Conservation (phyloP, 2,797 vertebrate genomes). For the Betta splendens region DNA sequence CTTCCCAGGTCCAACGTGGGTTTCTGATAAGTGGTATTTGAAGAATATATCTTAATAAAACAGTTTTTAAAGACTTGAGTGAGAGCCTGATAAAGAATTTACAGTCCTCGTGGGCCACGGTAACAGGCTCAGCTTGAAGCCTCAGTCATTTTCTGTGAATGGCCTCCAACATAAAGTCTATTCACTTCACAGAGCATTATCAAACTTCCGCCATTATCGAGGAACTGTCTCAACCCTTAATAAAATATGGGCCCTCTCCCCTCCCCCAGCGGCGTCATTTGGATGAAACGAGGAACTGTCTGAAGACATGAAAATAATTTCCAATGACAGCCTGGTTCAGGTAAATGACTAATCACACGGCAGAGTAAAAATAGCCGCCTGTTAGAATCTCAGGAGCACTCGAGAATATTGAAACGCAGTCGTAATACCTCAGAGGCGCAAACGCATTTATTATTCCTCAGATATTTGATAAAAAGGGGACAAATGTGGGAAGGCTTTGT, state of each 20-base stretch:
- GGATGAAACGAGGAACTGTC: constrained; percentile 71
- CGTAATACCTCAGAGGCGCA: constrained; percentile 45
- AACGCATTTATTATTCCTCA: constrained; percentile 53
- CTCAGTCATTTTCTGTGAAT: constrained; percentile 58
- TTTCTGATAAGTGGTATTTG: constrained; percentile 17
- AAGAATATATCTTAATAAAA: constrained; percentile 3
- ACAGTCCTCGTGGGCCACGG: constrained; percentile 17
- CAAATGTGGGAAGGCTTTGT: constrained; percentile 48
- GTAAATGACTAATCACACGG: constrained; percentile 75
- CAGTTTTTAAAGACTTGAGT: constrained; percentile 24
- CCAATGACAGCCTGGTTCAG: constrained; percentile 75
- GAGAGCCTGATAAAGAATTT: constrained; percentile 35
- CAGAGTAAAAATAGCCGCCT: constrained; percentile 70
- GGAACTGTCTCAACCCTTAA: constrained; percentile 67
- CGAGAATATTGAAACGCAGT: constrained; percentile 60
- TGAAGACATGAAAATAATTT: constrained; percentile 77
- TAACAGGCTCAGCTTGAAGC: constrained; percentile 52
- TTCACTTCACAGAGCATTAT: constrained; percentile 62
- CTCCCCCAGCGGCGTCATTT: constrained; percentile 62
- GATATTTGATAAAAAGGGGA: constrained; percentile 48
- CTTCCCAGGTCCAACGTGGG: constrained; percentile 17
- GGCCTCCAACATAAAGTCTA: constrained; percentile 61
- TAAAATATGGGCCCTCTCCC: constrained; percentile 68
- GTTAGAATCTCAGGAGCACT: constrained; percentile 47
- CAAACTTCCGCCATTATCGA: constrained; percentile 70